Conservation (phyloP, 2,888 invertebrate genomes). For the Xestia c-nigrum region DNA sequence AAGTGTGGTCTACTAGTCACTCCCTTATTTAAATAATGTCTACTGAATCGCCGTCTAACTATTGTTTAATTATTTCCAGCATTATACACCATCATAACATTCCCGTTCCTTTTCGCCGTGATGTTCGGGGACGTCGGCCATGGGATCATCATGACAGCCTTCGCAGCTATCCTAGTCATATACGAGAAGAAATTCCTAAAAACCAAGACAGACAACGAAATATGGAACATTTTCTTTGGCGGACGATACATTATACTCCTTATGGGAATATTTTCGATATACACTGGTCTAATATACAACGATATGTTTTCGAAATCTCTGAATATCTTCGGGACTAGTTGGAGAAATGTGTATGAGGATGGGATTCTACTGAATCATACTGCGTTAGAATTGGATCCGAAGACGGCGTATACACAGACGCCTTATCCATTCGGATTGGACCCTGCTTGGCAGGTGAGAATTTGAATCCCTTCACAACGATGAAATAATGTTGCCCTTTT, state of each 20-base stretch:
- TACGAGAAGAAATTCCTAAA: slow-evolving; percentile 91
- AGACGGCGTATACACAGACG: slow-evolving; percentile 78
- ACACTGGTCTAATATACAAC: slow-evolving; percentile 94
- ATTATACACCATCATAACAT: slow-evolving; percentile 93
- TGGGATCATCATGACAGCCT: slow-evolving; percentile 92
- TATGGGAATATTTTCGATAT: slow-evolving; percentile 94
- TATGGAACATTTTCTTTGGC: slow-evolving; percentile 93
- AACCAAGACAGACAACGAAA: slow-evolving; percentile 90
- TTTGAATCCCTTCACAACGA: neutral
- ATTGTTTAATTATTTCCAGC: slow-evolving; percentile 82
- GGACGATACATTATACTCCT: slow-evolving; percentile 94
- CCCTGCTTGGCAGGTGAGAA: slow-evolving; percentile 92
- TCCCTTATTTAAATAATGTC: neutral
- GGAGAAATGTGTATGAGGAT: slow-evolving; percentile 87
- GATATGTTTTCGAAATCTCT: slow-evolving; percentile 93
- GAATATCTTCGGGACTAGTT: slow-evolving; percentile 93
- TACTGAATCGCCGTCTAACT: neutral
- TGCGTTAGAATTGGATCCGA: slow-evolving; percentile 86
- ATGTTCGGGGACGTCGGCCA: slow-evolving; percentile 95
- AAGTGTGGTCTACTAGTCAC: neutral
- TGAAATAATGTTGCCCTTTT: neutral
- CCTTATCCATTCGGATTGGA: slow-evolving; percentile 94
- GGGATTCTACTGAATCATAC: slow-evolving; percentile 74
- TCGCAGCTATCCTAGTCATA: slow-evolving; percentile 92
- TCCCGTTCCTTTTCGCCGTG: slow-evolving; percentile 94